Base-by-base conservation (phyloP, 2,888 invertebrate species). In the Pandemis heparana region DNA sequence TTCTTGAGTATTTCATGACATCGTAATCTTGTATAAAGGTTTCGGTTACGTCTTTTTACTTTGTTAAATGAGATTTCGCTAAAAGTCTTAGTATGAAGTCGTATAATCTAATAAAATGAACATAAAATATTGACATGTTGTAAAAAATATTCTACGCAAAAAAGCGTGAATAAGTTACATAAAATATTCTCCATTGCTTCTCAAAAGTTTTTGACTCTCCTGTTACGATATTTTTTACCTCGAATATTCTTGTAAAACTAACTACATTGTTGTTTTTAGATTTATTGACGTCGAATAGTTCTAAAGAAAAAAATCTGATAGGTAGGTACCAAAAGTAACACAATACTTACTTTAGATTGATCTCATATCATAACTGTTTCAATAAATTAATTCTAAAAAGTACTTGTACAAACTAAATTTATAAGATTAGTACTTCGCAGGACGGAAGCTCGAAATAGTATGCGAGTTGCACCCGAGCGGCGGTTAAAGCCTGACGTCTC, bases 401-500 rank as follows among this genome's bases (percentile, higher is more conserved):
- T 16, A 18, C 0, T 2, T 18, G 6, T 16, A 53, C 23, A 43
- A 41, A 16, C 16, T 16, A 60, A 51, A 70, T 70, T 60, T 48
- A 69, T 48, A 69, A 73, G 68, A 48, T 53, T 56, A 23, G 16
- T 32, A 69, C 59, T 65, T 65, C 82, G 85, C 84, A 80, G 75
- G 77, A 75, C 77, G 76, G 76, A 86, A 90, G 87, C 91, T 90
- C 32, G 84, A 87, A 91, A 88, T 87, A 85, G 87, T 86, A 87
- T 86, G 87, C 84, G 85, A 89, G 89, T 86, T 89, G 89, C 87
- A 85, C 87, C 86, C 87, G 85, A 89, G 89, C 87, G 82, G 89
- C 83, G 91, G 91, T 90, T 89, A 88, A 80, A 85, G 87, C 78
- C 84, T 88, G 89, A 92, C 89, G 89, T 91, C 92, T 92, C 92